phyloP scores from a whole-genome alignment of 2,113 vertebrate species.

The Odontophorus gujanensis region DNA sequence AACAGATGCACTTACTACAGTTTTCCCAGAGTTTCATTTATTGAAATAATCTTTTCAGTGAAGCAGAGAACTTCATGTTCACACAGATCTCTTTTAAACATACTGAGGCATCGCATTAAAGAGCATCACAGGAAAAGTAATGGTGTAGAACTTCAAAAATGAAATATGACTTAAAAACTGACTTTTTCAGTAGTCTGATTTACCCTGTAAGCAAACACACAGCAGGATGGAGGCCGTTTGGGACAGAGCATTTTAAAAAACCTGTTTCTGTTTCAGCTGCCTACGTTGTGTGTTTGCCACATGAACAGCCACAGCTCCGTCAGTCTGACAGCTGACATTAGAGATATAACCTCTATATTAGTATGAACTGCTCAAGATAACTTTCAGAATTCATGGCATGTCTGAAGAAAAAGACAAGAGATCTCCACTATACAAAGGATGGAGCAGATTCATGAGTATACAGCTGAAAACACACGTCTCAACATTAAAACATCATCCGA shows the following conservation, averaged over 20 bases:
- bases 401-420: neutral
- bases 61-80: neutral
- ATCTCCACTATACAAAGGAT: neutral
- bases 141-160: neutral
- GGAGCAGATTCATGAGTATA: neutral
- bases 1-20: neutral
- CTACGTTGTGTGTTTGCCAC: neutral
- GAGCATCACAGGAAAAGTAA: neutral
- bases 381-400: neutral
- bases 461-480: neutral
- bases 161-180: neutral
- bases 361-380: neutral
- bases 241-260: neutral
- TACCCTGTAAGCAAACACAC: neutral
- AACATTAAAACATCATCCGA: neutral
- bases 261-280: constrained; percentile 33
- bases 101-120: neutral
- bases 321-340: constrained; percentile 37
- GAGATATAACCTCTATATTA: neutral
- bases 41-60: neutral
- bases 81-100: neutral
- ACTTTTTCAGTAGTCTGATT: neutral
- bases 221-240: neutral
- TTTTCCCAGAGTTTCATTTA: neutral
- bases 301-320: constrained; percentile 16